Evolutionary conservation across 1,140 invertebrate species (phyloP), one percentile per base, ranked within the genome.

Genomic region (Wiebesia pumilae): DNA sequence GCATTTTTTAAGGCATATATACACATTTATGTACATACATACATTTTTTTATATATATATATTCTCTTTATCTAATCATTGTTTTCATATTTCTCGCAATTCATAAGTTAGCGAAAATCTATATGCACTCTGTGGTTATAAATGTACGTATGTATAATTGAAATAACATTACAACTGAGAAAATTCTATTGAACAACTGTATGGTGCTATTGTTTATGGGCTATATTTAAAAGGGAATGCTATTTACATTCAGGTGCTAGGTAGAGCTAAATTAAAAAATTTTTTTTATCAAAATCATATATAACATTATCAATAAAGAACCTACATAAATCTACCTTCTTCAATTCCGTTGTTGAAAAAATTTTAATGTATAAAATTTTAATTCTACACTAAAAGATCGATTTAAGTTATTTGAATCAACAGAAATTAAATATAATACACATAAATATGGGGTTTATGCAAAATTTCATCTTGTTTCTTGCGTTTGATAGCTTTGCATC

Each of bases 171-270:
- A 58, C 51, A 80, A 58, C 21, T 80, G 47, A 33, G 4, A 62
- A 16, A 80, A 35, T 77, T 77, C 1, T 47, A 77, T 30, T 27
- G n/a, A 54, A 54, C 19, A 54, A 54, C 16, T 12, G 51, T 16
- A 0, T 77, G 73, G 3, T n/a, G n/a, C n/a, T n/a, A n/a, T n/a
- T n/a, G n/a, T 7, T 62, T 21, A 35, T 58, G 75, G 24, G 9
- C 24, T 75, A 75, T 19, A 43, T 75, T 43, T 19, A 43, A 33
- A 40, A 75, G 82, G 82, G 82, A 83, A 83, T 83, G 82, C 33
- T 83, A 83, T 83, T 77, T 83, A 83, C 82, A 83, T 19, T 54
- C 19, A 54, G 51, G 19, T 54, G 7, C 19, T 12, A 12, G 7
- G 19, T 54, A 54, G 51, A 21, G 16, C 16, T 54, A 54, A 21